Evolutionary conservation across 1,140 invertebrate genomes (phyloP), one percentile per base, ranked within the genome.

Genomic region (Dufourea novaeangliae): DNA sequence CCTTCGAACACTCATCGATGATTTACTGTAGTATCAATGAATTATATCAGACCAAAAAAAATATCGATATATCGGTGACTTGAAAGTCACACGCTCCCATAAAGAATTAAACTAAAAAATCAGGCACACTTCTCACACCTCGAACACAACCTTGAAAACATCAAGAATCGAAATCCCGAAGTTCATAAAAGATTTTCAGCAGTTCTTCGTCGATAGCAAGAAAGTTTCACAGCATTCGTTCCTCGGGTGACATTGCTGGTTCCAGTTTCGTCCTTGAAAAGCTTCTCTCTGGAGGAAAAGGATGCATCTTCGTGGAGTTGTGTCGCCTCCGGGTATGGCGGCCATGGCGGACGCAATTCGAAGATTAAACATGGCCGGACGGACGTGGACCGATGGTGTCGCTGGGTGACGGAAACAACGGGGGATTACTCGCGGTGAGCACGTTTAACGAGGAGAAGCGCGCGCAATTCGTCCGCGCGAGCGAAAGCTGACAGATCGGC

Each of bases 311-410:
- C 34, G 56, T 10, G 32, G 20, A 11, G 3, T n/a, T 2, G 11
- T 14, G 17, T 34, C 14, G 8, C 32, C 54, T 25, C 39, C 20
- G 20, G 63, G 37, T n/a, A n/a, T n/a, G n/a, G n/a, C n/a, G n/a
- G n/a, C n/a, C n/a, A n/a, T 64, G 34, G 7, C 22, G 27, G 63
- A 50, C n/a, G 66, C 54, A 76, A 76, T 61, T 69, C 29, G 37
- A 44, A 59, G 73, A 76, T 59, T 56, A 61, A 69, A 50, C 70
- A 34, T 27, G 20, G 12, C 34, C 37, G 62, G 67, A 75, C 62
- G 46, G 61, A 82, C 61, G 76, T 79, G 54, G 46, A 83, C 54
- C 80, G 80, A 83, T 80, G 54, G 29, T 11, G 54, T 20, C 6
- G n/a, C 41, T 29, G 46, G 57, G 72, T 54, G 50, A 59, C 66